These are phyloP conservation scores for Tauraco erythrolophus DNA, from an alignment of 2,113 vertebrate genomes.

Conservation along the genomic window DNA sequence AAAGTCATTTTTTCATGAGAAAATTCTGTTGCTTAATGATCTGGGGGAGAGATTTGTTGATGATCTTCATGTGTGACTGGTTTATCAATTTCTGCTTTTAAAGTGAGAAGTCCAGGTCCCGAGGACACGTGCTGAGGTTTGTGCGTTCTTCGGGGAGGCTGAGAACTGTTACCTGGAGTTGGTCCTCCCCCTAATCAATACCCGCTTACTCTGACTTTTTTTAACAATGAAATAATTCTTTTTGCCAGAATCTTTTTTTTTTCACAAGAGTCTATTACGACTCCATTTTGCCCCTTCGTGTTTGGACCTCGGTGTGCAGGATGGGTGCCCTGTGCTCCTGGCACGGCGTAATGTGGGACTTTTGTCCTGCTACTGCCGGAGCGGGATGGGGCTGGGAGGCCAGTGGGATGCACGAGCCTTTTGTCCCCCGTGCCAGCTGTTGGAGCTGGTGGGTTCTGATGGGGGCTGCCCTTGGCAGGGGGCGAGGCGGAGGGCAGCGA, in stretches of 20 bases:
- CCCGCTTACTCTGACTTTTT: neutral
- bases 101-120: neutral
- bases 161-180: too few relatives aligned
- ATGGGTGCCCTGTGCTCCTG: accelerated
- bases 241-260: neutral
- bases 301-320: accelerated
- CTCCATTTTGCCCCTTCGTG: neutral
- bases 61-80: neutral
- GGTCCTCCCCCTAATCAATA: neutral
- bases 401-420: neutral
- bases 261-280: neutral
- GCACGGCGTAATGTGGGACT: accelerated
- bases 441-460: neutral
- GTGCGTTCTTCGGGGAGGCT: too few relatives aligned
- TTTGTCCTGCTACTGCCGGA: accelerated
- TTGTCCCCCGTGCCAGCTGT: neutral
- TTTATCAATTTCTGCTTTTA: neutral
- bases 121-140: neutral
- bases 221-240: neutral
- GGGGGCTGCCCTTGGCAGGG: neutral
- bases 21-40: neutral
- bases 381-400: neutral
- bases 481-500: neutral
- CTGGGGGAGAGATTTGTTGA: neutral
- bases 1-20: neutral